Evolutionary conservation across 1,140 invertebrate genomes (phyloP), one percentile per base, ranked within the genome.

Genomic region (Gryllus bimaculatus): DNA sequence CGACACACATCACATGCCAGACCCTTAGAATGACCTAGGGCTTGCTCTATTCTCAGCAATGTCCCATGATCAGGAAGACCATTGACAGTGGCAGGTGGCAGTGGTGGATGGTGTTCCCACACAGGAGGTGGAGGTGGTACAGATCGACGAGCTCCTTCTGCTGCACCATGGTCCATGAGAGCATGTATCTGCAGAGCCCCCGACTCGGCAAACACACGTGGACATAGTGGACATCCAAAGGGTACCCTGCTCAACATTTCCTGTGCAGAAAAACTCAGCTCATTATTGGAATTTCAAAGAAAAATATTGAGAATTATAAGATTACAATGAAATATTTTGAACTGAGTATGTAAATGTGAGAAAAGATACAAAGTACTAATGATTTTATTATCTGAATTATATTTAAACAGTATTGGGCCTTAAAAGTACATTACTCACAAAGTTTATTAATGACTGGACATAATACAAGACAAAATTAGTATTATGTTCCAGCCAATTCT

Each of bases 161-260:
- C 20, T 74, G 78, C 47, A 74, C 18, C 78, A 74, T 78, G 78
- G 15, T 78, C 78, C 6, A 78, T 73, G 47, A 78, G 47, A 12
- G n/a, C 12, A n/a, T 78, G 78, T 18, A 78, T 39, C 47, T 75
- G 78, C 12, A 78, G 48, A 21, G 73, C 73, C 21, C 78, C 78
- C 18, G 73, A 13, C 39, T 74, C 73, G 7, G 73, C 66, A 49
- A 78, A 78, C 15, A 21, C 73, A 21, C 47, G n/a, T 12, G n/a
- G 21, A 48, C 78, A 78, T 15, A 75, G 8, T 74, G 78, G 47
- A 47, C 78, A 78, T 8, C 26, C 73, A 73, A 78, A 78, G 18
- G 3, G 39, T 26, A 66, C 47, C 20, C 47, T 48, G 47, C 8
- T 73, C 20, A 47, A 66, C n/a, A 48, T 66, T n/a, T 78, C 78